Evolutionary conservation across 2,113 vertebrate species (phyloP).

Genomic region (Telmatochromis sp.): DNA sequence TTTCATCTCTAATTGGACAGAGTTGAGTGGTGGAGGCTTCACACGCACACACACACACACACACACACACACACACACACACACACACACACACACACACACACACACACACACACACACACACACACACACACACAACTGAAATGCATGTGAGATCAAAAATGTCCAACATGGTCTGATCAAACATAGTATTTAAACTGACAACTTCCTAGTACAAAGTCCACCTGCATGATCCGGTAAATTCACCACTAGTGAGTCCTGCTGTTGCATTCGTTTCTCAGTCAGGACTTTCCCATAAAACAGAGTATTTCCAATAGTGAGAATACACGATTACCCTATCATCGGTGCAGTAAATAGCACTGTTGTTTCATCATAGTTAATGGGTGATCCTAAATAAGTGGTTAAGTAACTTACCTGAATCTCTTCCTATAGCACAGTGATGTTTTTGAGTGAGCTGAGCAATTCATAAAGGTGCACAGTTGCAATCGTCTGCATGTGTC

Average conservation of each 20-base stretch:
- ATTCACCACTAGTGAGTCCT: not conserved
- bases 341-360: not conserved
- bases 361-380: not conserved
- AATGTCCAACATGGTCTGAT: not conserved
- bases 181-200: not conserved
- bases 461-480: not conserved
- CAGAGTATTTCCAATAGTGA: not conserved
- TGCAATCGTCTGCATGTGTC: not conserved
- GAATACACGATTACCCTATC: not conserved
- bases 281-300: not conserved
- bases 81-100: not conserved
- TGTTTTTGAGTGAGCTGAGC: not conserved
- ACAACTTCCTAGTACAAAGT: not conserved
- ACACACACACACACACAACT: not conserved
- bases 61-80: not conserved
- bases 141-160: not conserved
- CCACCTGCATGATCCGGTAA: not conserved
- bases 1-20: conserved; percentile 66
- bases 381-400: not conserved
- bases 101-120: not conserved
- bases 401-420: not conserved
- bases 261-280: not conserved
- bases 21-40: conserved; percentile 8
- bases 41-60: not conserved
- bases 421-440: not conserved